Base-by-base conservation (phyloP, 2,797 vertebrate genomes). In the Xenops minutus region DNA sequence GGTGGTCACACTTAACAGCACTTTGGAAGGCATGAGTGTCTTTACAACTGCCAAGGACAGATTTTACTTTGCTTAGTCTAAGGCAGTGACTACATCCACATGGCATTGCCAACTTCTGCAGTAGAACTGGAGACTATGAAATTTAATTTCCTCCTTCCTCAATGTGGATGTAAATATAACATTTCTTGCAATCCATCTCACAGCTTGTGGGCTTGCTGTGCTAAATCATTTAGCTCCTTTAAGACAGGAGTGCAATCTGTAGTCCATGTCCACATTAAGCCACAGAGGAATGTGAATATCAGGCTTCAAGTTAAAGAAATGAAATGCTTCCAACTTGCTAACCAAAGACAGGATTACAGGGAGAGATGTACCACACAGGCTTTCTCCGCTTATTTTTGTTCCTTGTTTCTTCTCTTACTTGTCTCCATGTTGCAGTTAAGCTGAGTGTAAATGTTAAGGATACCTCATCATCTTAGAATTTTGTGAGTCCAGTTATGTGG, bases 281-380 rank as follows among this genome's bases (percentile, higher is more conserved):
- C 85, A 66, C 84, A 88, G 76, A 85, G 51, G 64, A 94, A 77
- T 83, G 54, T 64, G 75, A 67, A 20, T 88, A 68, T 91, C 72
- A 61, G 64, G 37, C 78, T 92, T 89, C 72, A 83, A 64, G 63
- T 93, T 59, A 85, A 79, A 94, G 80, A 87, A 78, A 67, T 46
- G 0, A 87, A 90, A 55, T 81, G 62, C 78, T 93, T 93, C 51
- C 58, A 80, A 20, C 51, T 88, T 67, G 43, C 76, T 88, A 78
- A 92, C 64, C 56, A 68, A 72, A 85, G 54, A 27, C 54, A 88
- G 54, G 80, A 77, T 92, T 91, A 68, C 75, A 93, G 68, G 64
- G 85, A 89, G 27, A 32, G n/a, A 49, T 61, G 19, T 71, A 32
- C 54, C 30, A 26, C 34, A 12, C 17, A 37, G 37, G 12, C 15